Conservation (phyloP, 2,888 invertebrate species). For the Ellobium chinense region DNA sequence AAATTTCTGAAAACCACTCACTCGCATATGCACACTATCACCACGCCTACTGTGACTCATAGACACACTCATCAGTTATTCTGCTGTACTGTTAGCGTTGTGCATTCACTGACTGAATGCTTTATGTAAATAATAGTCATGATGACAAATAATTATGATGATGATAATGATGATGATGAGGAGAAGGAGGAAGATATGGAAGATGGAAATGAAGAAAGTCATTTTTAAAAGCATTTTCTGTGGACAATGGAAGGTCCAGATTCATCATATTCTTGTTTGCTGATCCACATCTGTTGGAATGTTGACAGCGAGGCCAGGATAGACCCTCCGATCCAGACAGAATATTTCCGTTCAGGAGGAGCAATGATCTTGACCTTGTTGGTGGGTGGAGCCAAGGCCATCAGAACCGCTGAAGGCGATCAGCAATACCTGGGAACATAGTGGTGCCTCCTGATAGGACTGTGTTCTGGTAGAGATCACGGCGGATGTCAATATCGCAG, state of each 20-base stretch:
- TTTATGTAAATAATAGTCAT: no score
- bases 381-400: slow-evolving; percentile 85
- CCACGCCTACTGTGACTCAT: no score
- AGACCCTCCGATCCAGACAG: slow-evolving; percentile 98
- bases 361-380: slow-evolving; percentile 61
- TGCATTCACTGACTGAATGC: no score
- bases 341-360: slow-evolving; percentile 82
- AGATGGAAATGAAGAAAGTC: no score
- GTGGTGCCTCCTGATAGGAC: slow-evolving; percentile 96
- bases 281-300: slow-evolving; percentile 55
- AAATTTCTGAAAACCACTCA: no score
- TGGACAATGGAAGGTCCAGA: slow-evolving; percentile 39
- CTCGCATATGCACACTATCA: no score
- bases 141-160: no score
- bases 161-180: no score
- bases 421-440: slow-evolving; percentile 95
- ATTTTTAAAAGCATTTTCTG: slow-evolving; percentile 33
- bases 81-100: no score
- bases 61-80: no score
- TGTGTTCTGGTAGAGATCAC: slow-evolving; percentile 78
- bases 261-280: slow-evolving; percentile 40
- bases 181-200: no score
- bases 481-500: slow-evolving; percentile 56
- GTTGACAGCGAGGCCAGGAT: slow-evolving; percentile 89
- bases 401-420: slow-evolving; percentile 98